Evolutionary conservation across 2,113 vertebrate genomes (phyloP).

Genomic region (Gymnarchus niloticus): DNA sequence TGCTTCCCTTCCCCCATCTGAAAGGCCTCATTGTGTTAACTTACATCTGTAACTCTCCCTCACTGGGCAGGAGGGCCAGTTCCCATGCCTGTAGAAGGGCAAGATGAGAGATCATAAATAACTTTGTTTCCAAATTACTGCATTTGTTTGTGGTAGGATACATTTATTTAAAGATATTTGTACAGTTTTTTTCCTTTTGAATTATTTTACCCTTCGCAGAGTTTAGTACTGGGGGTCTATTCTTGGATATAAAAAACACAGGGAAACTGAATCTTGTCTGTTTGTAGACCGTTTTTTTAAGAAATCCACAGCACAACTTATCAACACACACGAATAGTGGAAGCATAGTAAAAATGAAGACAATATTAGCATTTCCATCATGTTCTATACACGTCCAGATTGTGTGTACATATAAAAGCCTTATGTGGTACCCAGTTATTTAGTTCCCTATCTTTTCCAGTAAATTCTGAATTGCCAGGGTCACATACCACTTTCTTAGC

Average conservation of each 20-base stretch:
- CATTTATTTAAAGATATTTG: constrained; percentile 1
- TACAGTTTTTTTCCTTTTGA: constrained; percentile 12
- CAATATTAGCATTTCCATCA: too few species aligned
- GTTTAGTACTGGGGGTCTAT: not conserved
- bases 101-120: too few species aligned
- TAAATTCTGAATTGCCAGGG: not conserved
- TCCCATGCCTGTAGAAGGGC: not conserved
- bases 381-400: too few species aligned
- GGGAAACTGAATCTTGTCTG: not conserved
- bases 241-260: not conserved
- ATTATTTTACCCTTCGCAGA: not conserved
- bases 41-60: not conserved
- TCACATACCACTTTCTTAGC: not conserved
- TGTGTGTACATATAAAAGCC: too few species aligned
- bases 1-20: not conserved
- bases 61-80: not conserved
- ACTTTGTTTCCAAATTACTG: not conserved
- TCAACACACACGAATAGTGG: not conserved
- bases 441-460: too few species aligned
- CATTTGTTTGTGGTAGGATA: not conserved
- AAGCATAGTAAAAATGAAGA: not conserved
- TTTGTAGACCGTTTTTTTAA: not conserved
- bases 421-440: too few species aligned
- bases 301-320: not conserved
- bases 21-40: not conserved